Conservation (phyloP, 2,113 vertebrate genomes). For the Phylloscopus trochilus region DNA sequence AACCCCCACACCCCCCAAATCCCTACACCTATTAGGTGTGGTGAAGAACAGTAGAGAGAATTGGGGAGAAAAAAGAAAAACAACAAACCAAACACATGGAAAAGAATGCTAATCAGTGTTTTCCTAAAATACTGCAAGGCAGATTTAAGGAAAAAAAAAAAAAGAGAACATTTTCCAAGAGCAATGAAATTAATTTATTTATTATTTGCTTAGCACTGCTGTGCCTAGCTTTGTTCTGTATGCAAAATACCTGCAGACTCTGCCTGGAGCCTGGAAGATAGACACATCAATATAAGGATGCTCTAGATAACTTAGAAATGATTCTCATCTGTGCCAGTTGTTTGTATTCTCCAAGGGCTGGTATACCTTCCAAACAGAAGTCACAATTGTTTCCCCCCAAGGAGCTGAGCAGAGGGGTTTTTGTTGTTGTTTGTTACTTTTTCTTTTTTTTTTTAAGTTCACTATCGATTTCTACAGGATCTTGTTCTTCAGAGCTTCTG, state of each 20-base stretch:
- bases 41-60: background rate
- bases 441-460: background rate
- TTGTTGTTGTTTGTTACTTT: background rate
- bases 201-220: conserved; percentile 20
- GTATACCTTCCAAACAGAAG: background rate
- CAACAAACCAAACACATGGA: background rate
- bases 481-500: conserved; percentile 17
- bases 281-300: conserved; percentile 49
- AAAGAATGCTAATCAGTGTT: background rate
- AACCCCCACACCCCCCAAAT: background rate
- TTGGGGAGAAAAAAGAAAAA: background rate
- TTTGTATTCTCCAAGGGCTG: background rate
- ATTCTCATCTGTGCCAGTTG: conserved; percentile 1
- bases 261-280: conserved; percentile 36
- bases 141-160: background rate
- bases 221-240: conserved; percentile 26
- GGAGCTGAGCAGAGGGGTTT: background rate
- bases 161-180: background rate
- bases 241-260: background rate
- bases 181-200: conserved; percentile 20
- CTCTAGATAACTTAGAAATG: background rate
- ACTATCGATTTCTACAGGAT: conserved; percentile 9
- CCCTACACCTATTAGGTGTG: background rate
- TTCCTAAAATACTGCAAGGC: background rate
- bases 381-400: background rate